Percentiles rank a stretch among this genome's conserved stretches.
These are phyloP conservation scores for Dromiciops gliroides DNA, from an alignment of 2,113 vertebrate species.

Conservation along the genomic window DNA sequence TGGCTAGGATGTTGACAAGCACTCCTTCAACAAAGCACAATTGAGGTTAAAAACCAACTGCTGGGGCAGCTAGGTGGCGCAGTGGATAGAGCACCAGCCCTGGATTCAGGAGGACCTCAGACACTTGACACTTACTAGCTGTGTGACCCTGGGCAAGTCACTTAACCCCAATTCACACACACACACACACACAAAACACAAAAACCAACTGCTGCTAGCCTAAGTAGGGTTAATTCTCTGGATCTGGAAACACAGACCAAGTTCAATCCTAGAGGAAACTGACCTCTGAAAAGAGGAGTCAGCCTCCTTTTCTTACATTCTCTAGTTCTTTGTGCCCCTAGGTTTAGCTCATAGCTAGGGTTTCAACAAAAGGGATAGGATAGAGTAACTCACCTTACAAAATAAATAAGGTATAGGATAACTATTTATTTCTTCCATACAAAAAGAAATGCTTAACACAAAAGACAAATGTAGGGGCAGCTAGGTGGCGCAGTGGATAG, in stretches of 20 bases:
- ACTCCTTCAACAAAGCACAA: neutral
- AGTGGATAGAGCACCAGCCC: no score
- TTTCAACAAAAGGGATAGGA: no score
- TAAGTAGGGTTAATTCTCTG: neutral
- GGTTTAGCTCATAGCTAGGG: neutral
- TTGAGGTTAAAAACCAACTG: neutral
- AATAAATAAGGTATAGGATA: neutral
- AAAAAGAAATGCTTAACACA: neutral
- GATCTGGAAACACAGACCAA: neutral
- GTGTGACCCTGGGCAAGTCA: no score
- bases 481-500: no score
- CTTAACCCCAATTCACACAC: no score
- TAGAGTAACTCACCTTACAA: no score
- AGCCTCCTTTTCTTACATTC: neutral
- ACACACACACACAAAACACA: no score
- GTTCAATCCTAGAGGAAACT: neutral
- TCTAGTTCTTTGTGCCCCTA: neutral
- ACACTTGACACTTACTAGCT: no score
- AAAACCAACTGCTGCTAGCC: neutral
- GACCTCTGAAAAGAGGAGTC: neutral
- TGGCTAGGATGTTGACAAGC: neutral
- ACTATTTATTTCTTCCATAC: no score
- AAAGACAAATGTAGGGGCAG: no score
- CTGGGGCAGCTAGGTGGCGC: no score
- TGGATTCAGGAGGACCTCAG: no score